Evolutionary conservation across 2,113 vertebrate genomes (phyloP), one percentile per base, ranked within the genome.

Genomic region (Hemichromis elongatus): DNA sequence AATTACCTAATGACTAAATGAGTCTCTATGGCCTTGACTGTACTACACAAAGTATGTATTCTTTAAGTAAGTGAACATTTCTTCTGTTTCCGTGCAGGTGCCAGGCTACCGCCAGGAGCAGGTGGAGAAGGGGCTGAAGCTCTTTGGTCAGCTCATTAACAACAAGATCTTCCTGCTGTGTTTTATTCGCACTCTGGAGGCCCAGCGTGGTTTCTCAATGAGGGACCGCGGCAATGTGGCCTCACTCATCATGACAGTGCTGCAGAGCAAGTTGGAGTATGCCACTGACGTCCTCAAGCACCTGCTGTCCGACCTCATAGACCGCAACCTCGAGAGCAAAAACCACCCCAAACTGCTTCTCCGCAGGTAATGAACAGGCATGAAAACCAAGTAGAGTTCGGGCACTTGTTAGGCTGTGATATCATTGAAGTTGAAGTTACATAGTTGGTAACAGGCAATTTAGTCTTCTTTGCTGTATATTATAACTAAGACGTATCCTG

Each of bases 281-380:
- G 98, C 99, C 86, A 99, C 99, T 0, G 99, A 99, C 1, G 99
- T 99, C 84, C 97, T 99, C 52, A 99, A 99, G 81, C 97, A 99
- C 93, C 96, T 99, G 56, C 95, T 99, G 91, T 98, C 99, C 0
- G 99, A 99, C 94, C 98, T 99, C 91, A 99, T 99, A 33, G 98
- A 99, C 93, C 99, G 98, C 92, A 99, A 99, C 93, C 95, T 99
- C 94, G 98, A 99, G 95, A 99, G 98, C 96, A 99, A 99, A 94
- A 99, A 99, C 93, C 99, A 99, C 84, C 99, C 98, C 80, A 99
- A 99, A 93, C 95, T 99, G 66, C 95, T 99, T 61, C 97, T 99
- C 5, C 95, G 99, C 66, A 98, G 98, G 99, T 99, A 83, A 96
- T 95, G 78, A 47, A 12, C 53, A 13, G 5, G 3, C 47, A 80